Evolutionary conservation across 2,888 invertebrate species (phyloP), one percentile per base, ranked within the genome.

Genomic region (Melanargia galathea): DNA sequence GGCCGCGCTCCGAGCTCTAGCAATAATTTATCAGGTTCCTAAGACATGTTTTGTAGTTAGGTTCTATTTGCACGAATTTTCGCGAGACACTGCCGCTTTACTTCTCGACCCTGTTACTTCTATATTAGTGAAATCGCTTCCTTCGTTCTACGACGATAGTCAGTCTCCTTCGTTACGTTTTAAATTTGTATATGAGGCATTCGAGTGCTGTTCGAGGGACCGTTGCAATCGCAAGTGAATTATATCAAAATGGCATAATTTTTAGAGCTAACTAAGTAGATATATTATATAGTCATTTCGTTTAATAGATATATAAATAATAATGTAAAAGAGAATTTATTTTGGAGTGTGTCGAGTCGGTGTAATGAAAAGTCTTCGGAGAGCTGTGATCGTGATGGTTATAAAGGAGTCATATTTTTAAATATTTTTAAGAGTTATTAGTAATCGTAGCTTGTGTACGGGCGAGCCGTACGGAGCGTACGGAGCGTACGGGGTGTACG

Each of bases 21-120:
- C 90, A 88, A 90, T 90, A 91, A 90, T 91, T 90, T 89, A 89
- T 83, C 90, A 86, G 91, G 91, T 91, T 91, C 91, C 91, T 91
- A 91, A 90, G 87, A 90, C 86, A 87, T 85, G 86, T 87, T 89
- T 87, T 84, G 86, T 90, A 90, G 88, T 90, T 89, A 89, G 88
- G 88, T 87, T 89, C 85, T 90, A 87, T 78, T 85, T 89, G 90
- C 90, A 90, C 89, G 87, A 87, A 86, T 85, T 86, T 83, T 87
- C 87, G 89, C 89, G 78, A 86, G 70, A 86, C 90, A 90, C 90
- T 89, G 90, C 90, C 90, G 90, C 90, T 52, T 90, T 89, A 76
- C 86, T 84, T 86, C 84, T 80, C 82, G 86, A 85, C 82, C 78
- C 72, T 76, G 84, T 82, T 82, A 33, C 77, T 79, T 74, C 73